Evolutionary conservation across 92 coral and sea anemone genomes (phyloP).

Genomic region (Chrysogorgia sp.): DNA sequence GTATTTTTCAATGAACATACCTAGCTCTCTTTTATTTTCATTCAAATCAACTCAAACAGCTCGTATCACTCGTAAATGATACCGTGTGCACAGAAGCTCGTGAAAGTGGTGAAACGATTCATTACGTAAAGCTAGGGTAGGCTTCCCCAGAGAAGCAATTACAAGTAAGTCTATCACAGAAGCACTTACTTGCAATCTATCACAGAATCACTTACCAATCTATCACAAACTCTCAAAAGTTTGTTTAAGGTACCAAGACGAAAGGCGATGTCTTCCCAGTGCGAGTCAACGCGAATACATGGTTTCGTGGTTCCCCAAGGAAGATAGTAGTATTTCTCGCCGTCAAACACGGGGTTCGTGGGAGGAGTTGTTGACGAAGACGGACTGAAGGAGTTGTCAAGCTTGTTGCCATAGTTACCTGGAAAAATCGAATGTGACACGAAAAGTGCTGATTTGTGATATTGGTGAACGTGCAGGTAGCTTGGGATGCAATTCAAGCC

Average conservation of each 20-base stretch:
- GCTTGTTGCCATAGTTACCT: conserved; percentile 98
- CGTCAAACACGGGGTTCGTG: conserved; percentile 89
- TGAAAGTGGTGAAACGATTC: too few relatives aligned
- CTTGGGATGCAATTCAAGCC: too few relatives aligned
- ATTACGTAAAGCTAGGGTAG: too few relatives aligned
- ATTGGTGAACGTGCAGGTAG: too few relatives aligned
- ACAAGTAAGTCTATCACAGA: background rate
- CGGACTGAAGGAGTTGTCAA: conserved; percentile 84
- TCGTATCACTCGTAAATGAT: too few relatives aligned
- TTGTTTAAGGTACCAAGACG: conserved; percentile 83
- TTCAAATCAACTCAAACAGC: too few relatives aligned
- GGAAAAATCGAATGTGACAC: background rate
- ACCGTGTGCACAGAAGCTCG: too few relatives aligned
- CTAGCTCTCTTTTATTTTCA: too few relatives aligned
- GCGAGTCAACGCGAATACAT: conserved; percentile 89
- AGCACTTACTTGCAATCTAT: background rate
- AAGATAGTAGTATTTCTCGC: conserved; percentile 79
- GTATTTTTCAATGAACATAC: too few relatives aligned
- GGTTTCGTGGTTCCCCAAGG: conserved; percentile 93
- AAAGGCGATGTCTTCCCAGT: conserved; percentile 96
- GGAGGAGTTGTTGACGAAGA: conserved; percentile 90
- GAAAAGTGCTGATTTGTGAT: background rate
- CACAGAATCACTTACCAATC: conserved; percentile 70
- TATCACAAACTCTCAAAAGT: conserved; percentile 67
- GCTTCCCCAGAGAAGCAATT: background rate